Evolutionary conservation across 64 coral and sea anemone genomes (phyloP).

Genomic region (Acropora tenuis): DNA sequence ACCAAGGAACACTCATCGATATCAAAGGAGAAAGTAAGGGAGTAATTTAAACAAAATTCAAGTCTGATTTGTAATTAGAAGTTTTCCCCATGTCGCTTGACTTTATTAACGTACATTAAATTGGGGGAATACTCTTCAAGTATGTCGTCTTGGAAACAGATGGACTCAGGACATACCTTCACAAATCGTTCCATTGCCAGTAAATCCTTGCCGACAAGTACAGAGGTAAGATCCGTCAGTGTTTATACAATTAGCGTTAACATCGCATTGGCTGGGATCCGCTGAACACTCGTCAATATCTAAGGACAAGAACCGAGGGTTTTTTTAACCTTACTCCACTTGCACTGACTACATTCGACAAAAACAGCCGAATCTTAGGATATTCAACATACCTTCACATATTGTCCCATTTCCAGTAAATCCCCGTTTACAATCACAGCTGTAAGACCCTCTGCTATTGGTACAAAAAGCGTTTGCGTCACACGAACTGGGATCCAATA

Average conservation of each 20-base stretch:
- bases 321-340: too few relatives aligned
- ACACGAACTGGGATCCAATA: conserved; percentile 3
- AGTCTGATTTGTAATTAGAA: too few relatives aligned
- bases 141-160: too few relatives aligned
- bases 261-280: conserved; percentile 25
- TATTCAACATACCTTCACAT: not conserved
- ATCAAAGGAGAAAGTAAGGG: conserved; percentile 9
- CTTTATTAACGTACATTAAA: too few relatives aligned
- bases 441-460: conserved; percentile 49
- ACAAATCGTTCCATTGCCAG: conserved; percentile 54
- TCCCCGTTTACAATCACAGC: conserved; percentile 38
- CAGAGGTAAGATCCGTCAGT: conserved; percentile 64
- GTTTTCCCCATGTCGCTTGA: too few relatives aligned
- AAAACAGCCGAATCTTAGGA: not conserved
- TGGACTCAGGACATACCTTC: conserved; percentile 31
- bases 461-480: conserved; percentile 48
- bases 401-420: conserved; percentile 52
- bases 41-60: too few relatives aligned
- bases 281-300: conserved; percentile 62
- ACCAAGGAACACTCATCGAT: conserved; percentile 47
- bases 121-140: too few relatives aligned
- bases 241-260: conserved; percentile 65
- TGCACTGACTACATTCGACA: too few relatives aligned
- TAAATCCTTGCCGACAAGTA: conserved; percentile 59
- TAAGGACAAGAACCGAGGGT: too few relatives aligned